Conservation (phyloP, 2,888 invertebrate genomes). For the Ditula angustiorana region DNA sequence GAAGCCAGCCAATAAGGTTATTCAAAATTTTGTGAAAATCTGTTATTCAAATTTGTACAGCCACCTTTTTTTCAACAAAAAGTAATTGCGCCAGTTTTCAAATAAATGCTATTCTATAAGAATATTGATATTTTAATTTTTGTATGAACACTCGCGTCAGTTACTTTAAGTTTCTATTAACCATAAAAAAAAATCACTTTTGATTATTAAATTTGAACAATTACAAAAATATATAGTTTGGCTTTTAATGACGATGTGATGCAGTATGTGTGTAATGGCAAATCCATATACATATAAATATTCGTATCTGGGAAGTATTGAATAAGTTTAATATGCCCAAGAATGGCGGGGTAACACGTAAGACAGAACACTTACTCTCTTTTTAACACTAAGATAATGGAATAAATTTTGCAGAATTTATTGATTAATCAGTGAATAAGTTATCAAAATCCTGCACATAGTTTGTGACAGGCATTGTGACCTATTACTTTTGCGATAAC, state of each 20-base stretch:
- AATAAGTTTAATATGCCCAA: slow-evolving; percentile 15
- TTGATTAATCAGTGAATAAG: slow-evolving; percentile 35
- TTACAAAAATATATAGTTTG: slow-evolving; percentile 77
- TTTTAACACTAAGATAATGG: slow-evolving; percentile 32
- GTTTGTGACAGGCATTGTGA: slow-evolving; percentile 44
- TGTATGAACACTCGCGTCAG: slow-evolving; percentile 12
- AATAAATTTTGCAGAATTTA: slow-evolving; percentile 39
- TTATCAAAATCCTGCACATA: slow-evolving; percentile 35
- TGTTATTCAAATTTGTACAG: slow-evolving; percentile 31
- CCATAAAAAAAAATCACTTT: slow-evolving; percentile 65
- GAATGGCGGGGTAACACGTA: slow-evolving; percentile 22
- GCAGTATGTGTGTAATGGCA: slow-evolving; percentile 70
- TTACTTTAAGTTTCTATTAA: slow-evolving; percentile 22
- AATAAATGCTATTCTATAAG: slow-evolving; percentile 27
- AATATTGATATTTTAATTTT: slow-evolving; percentile 19
- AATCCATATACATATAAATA: slow-evolving; percentile 42
- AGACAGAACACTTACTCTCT: slow-evolving; percentile 35
- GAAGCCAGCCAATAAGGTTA: slow-evolving; percentile 17
- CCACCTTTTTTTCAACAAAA: slow-evolving; percentile 23
- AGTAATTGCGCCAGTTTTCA: slow-evolving; percentile 9
- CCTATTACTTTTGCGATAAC: slow-evolving; percentile 38
- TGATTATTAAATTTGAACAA: slow-evolving; percentile 78
- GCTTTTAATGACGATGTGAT: slow-evolving; percentile 74
- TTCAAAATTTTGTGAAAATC: slow-evolving; percentile 37
- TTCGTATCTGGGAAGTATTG: slow-evolving; percentile 31